Evolutionary conservation across 1,140 invertebrate species (phyloP).

Genomic region (Cyclina sinensis): DNA sequence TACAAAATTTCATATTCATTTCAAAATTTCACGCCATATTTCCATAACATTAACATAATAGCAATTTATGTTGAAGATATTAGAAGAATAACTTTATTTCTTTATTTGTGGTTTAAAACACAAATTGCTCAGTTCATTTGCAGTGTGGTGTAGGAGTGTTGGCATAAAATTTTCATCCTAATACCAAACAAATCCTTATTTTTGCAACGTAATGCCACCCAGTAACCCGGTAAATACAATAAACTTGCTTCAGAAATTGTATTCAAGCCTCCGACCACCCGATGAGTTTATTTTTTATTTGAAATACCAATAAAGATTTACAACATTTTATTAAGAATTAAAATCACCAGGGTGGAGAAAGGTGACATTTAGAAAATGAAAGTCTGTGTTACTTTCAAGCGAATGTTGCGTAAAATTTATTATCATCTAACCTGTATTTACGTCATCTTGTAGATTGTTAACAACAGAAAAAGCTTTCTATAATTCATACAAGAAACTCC

Average conservation of each 20-base stretch:
- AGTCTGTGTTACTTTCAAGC: too few relatives aligned
- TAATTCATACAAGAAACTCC: too few relatives aligned
- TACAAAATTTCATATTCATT: too few relatives aligned
- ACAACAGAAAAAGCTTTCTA: too few relatives aligned
- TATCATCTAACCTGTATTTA: too few relatives aligned
- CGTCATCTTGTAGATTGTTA: too few relatives aligned
- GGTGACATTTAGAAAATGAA: background rate
- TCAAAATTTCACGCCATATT: too few relatives aligned
- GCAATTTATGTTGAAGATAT: too few relatives aligned
- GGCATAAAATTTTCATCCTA: background rate
- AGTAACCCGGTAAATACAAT: background rate
- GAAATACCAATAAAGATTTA: conserved; percentile 13
- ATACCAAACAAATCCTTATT: background rate
- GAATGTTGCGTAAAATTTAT: too few relatives aligned
- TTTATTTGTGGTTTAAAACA: background rate
- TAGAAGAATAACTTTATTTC: background rate
- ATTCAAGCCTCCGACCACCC: conserved; percentile 3
- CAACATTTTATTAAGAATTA: conserved; percentile 30
- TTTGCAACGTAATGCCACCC: conserved; percentile 34
- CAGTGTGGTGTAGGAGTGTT: background rate
- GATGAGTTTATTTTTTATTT: conserved; percentile 9
- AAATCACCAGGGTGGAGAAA: background rate
- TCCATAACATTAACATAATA: too few relatives aligned
- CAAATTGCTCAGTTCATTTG: background rate
- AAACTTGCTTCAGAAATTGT: conserved; percentile 32